These are phyloP conservation scores for Drosophila glabriapex DNA, from an alignment of 2,888 invertebrate species.

Conservation along the genomic window DNA sequence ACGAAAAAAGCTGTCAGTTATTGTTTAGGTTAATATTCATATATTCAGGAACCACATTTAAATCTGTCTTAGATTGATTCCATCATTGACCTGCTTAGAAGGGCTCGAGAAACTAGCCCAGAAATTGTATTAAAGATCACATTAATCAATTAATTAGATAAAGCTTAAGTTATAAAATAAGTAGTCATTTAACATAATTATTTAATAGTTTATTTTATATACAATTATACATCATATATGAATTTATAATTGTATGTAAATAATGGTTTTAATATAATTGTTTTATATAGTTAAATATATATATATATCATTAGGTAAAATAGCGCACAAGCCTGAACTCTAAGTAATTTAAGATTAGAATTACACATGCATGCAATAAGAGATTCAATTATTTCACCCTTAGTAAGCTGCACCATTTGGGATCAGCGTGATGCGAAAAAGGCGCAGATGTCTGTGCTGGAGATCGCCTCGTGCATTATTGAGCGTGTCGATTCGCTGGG, in stretches of 20 bases:
- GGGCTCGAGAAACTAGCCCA: too few relatives aligned
- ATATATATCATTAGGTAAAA: not conserved
- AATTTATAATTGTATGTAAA: not conserved
- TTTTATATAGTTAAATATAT: too few relatives aligned
- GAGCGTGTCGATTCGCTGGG: constrained; percentile 94
- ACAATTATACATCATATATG: not conserved
- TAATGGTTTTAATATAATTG: not conserved
- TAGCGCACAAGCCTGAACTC: too few relatives aligned
- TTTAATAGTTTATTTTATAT: not conserved
- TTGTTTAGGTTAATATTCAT: not conserved
- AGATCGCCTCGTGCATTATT: constrained; percentile 97
- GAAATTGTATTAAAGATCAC: too few relatives aligned
- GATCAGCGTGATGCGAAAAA: constrained; percentile 95
- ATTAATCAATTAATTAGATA: too few relatives aligned
- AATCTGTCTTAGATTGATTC: not conserved
- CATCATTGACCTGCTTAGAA: not conserved
- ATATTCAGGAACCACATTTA: not conserved
- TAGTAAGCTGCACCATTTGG: constrained; percentile 98
- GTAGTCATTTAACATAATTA: too few relatives aligned
- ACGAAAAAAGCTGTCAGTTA: not conserved
- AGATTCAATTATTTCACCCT: not conserved
- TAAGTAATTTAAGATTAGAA: not conserved
- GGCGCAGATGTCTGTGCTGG: constrained; percentile 96
- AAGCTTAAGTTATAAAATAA: too few relatives aligned
- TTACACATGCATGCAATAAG: not conserved